A percentile compares a stretch with the other conserved stretches of the same genome.
phyloP scores from a whole-genome alignment of 2,113 vertebrate species.

The Lycaon pictus region DNA sequence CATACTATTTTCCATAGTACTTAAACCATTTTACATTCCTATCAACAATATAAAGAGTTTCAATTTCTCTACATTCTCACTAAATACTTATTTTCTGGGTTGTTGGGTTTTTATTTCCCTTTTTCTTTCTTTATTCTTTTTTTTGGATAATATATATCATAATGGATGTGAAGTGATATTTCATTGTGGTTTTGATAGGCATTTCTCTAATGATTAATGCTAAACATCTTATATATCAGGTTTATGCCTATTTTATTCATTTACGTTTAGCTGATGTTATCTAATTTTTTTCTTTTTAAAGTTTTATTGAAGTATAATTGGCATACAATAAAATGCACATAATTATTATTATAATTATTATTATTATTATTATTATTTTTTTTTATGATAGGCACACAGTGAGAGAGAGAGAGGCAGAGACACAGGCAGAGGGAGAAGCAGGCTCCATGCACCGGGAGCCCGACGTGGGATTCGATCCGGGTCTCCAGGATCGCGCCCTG shows the following conservation, averaged over 20 bases:
- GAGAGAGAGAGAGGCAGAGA: no score
- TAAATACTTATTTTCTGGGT: not conserved
- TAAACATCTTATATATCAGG: not conserved
- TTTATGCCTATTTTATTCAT: not conserved
- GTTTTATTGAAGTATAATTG: not conserved
- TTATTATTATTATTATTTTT: no score
- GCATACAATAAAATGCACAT: not conserved
- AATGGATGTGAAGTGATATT: not conserved
- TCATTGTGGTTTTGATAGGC: not conserved
- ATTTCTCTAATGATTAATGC: constrained; percentile 18
- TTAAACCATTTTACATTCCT: not conserved
- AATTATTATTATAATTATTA: no score
- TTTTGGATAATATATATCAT: not conserved
- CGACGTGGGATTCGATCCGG: no score
- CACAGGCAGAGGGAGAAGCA: no score
- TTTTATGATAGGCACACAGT: no score
- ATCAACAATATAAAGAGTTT: not conserved
- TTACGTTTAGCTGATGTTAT: not conserved
- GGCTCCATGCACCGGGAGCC: no score
- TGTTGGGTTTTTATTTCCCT: not conserved
- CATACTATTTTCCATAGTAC: not conserved
- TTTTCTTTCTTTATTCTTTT: not conserved
- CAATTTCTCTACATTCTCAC: not conserved
- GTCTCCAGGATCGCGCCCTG: no score
- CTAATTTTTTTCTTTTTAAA: not conserved